phyloP scores from a whole-genome alignment of 2,888 invertebrate species.

The Scaptomyza flava region DNA sequence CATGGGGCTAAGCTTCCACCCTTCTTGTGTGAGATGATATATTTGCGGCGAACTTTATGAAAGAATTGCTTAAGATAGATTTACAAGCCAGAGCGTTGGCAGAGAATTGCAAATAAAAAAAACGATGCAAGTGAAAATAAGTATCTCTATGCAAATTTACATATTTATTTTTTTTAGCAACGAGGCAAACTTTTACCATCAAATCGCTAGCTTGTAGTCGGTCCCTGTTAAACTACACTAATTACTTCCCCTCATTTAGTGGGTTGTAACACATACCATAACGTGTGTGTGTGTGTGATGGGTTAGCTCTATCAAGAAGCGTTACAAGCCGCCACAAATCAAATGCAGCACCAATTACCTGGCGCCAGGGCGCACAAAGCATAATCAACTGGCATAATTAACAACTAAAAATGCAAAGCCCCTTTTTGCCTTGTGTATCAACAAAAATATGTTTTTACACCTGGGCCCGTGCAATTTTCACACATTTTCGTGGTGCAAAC shows the following conservation, averaged over 20 bases:
- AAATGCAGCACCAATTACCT: conserved; percentile 79
- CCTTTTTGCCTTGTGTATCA: conserved; percentile 46
- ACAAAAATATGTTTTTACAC: conserved; percentile 68
- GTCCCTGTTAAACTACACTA: conserved; percentile 73
- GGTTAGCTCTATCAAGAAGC: conserved; percentile 57
- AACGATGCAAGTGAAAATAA: conserved; percentile 2
- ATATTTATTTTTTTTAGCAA: conserved; percentile 1
- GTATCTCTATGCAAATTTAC: background rate
- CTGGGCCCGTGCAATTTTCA: conserved; percentile 74
- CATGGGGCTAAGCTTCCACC: conserved; percentile 36
- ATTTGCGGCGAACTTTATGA: conserved; percentile 43
- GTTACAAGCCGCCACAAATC: conserved; percentile 75
- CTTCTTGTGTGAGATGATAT: conserved; percentile 24
- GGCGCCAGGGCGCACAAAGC: conserved; percentile 77
- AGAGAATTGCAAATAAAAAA: conserved; percentile 5
- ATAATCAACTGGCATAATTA: conserved; percentile 78
- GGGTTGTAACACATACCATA: conserved; percentile 6
- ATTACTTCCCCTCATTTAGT: conserved; percentile 71
- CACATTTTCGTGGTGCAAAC: conserved; percentile 65
- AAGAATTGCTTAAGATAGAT: conserved; percentile 15
- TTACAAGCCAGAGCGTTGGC: conserved; percentile 13
- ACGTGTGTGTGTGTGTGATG: background rate
- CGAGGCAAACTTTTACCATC: conserved; percentile 64
- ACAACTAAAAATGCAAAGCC: conserved; percentile 75
- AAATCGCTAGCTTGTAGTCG: conserved; percentile 56